Base-by-base conservation (phyloP, 2,888 invertebrate species). In the Empis stercorea region DNA sequence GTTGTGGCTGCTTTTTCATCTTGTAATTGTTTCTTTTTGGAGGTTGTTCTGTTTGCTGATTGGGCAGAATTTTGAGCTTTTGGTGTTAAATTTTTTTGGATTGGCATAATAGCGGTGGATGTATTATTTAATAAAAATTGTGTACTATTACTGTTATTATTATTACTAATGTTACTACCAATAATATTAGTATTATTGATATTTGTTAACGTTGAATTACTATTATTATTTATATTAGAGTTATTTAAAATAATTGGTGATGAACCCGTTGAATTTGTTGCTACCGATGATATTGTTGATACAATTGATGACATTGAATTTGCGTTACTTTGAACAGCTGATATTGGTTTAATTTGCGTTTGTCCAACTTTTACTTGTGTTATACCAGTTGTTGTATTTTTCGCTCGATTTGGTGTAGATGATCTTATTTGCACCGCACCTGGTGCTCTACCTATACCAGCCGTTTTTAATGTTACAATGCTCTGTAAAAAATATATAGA, bases 11-110 rank as follows among this genome's bases (percentile, higher is more conserved):
- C 55, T 32, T 76, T 74, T 46, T 79, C 69, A 32, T 75, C 69
- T 60, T 81, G 82, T 67, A 84, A 87, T 59, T 86, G 84, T 62
- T 84, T 86, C 57, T 87, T 87, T 70, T 82, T 84, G 55, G 79
- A 72, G 30, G 80, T 69, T 10, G 83, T 59, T 67, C 51, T 61
- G 60, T 67, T 51, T 58, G 46, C 68, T 57, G 63, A 54, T 66
- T 66, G 57, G 63, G 78, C 67, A 38, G 61, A 27, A 54, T 61
- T 61, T 59, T 64, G 64, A 44, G 67, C 61, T 62, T 66, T 71
- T 30, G 61, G 58, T 15, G 61, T 54, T 48, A 57, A 48, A 47
- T 55, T 56, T 51, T 59, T 63, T 48, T 58, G 57, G 45, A 55
- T 58, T 40, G 59, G 56, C 47, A 57, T 55, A 43, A 56, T 45